Evolutionary conservation across 1,140 invertebrate species (phyloP).

Genomic region (Maconellicoccus hirsutus): DNA sequence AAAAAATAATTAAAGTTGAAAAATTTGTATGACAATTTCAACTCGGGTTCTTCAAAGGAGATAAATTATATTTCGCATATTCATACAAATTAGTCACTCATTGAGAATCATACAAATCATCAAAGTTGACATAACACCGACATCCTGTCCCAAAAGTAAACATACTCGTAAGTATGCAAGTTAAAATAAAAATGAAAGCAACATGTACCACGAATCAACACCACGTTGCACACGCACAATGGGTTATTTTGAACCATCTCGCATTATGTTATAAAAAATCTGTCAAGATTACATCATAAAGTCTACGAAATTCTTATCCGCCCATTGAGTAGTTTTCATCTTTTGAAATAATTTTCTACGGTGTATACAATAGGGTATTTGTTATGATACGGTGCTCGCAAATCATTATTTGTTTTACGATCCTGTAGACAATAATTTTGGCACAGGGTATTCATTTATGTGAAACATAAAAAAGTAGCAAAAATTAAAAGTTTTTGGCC

Average conservation of each 20-base stretch:
- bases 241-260: neutral
- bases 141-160: neutral
- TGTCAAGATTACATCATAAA: neutral
- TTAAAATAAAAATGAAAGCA: neutral
- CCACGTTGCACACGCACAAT: neutral
- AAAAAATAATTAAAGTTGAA: too few relatives aligned
- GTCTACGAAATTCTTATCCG: neutral
- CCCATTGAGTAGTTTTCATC: neutral
- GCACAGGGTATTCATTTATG: neutral
- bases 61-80: too few relatives aligned
- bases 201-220: neutral
- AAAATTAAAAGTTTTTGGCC: slow-evolving; percentile 19
- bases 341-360: neutral
- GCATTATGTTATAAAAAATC: neutral
- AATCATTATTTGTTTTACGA: neutral
- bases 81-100: too few relatives aligned
- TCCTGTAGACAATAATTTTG: neutral
- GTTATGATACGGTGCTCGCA: neutral
- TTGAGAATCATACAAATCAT: too few relatives aligned
- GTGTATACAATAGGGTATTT: neutral
- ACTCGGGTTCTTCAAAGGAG: too few relatives aligned
- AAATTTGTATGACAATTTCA: too few relatives aligned
- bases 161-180: too few relatives aligned
- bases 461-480: neutral
- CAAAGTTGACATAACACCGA: neutral